A percentile compares a stretch with the other conserved stretches of the same genome.
Conservation (phyloP, 2,797 vertebrate genomes). For the Balearica regulorum region DNA sequence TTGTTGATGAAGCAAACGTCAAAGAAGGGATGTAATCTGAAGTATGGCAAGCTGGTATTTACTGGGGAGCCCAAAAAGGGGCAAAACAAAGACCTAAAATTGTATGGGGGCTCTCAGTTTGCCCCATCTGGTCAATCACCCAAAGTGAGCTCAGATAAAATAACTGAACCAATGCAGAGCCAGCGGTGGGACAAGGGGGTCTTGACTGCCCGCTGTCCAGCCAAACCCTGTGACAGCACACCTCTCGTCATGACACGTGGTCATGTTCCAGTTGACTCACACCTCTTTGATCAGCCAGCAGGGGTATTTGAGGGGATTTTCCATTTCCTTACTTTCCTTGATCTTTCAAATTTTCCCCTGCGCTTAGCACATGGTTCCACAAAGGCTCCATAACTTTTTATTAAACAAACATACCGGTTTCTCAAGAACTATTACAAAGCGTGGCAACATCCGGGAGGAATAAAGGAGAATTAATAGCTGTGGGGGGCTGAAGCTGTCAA, state of each 20-base stretch:
- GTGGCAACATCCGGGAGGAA: background rate
- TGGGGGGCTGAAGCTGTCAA: background rate
- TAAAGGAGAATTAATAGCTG: background rate
- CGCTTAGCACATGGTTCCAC: background rate
- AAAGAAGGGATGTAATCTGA: background rate
- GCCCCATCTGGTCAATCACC: background rate
- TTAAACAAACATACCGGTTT: background rate
- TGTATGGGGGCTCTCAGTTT: background rate
- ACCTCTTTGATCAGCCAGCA: background rate
- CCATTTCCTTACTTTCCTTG: background rate
- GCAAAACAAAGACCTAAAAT: background rate
- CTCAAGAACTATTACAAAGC: background rate
- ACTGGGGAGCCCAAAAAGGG: background rate
- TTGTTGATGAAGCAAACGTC: background rate
- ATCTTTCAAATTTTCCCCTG: background rate
- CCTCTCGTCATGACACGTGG: too few relatives aligned
- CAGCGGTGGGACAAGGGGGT: too few relatives aligned
- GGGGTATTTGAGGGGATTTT: background rate
- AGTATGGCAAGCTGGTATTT: background rate
- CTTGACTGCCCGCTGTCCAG: background rate
- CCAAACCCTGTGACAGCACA: fast-evolving
- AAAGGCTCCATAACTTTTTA: background rate
- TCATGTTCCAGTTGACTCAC: background rate
- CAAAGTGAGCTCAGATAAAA: background rate
- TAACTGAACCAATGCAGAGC: background rate